These are phyloP conservation scores for Mixornis gularis DNA, from an alignment of 2,113 vertebrate genomes.

Conservation along the genomic window DNA sequence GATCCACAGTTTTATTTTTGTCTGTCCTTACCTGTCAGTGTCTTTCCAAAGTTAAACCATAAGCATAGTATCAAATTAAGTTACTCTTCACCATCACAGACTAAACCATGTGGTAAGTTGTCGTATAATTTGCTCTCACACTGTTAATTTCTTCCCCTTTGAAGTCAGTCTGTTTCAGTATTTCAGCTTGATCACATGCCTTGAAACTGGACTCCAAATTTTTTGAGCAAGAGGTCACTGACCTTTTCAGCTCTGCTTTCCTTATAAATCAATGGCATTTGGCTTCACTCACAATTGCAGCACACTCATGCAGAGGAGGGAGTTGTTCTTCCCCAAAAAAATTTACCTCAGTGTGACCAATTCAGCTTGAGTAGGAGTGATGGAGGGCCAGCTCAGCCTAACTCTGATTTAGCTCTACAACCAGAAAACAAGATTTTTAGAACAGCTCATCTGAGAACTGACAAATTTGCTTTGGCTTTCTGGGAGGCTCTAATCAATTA, in stretches of 20 bases:
- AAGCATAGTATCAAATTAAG: neutral
- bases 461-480: constrained; percentile 12
- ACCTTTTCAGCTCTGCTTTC: constrained; percentile 20
- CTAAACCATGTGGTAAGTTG: neutral
- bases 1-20: neutral
- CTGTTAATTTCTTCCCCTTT: neutral
- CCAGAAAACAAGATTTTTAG: neutral
- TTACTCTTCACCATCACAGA: neutral
- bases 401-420: neutral
- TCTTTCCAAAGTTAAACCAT: neutral
- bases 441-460: neutral
- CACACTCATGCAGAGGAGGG: neutral
- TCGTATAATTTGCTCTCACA: neutral
- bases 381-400: neutral
- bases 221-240: neutral
- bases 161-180: neutral
- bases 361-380: neutral
- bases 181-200: neutral
- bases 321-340: neutral
- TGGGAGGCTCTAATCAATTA: constrained; percentile 19
- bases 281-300: neutral
- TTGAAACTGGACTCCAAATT: neutral
- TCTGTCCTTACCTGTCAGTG: neutral
- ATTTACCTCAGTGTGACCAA: neutral
- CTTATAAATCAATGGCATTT: neutral